A percentile compares a stretch with the other conserved stretches of the same genome.
Conservation (phyloP, 2,113 vertebrate genomes). For the Xenopus laevis region DNA sequence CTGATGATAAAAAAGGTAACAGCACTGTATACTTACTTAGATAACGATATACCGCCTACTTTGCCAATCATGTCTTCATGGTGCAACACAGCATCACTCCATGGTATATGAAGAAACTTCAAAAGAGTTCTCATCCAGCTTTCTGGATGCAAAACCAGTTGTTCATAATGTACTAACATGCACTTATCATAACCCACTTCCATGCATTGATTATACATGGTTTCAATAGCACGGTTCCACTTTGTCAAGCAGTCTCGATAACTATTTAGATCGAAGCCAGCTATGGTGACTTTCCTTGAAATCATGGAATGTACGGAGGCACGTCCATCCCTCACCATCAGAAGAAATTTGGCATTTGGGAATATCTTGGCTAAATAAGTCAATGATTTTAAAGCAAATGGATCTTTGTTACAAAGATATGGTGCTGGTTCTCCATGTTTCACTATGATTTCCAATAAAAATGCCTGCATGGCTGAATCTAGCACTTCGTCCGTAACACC, state of each 20-base stretch:
- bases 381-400: conserved; percentile 92
- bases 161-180: conserved; percentile 87
- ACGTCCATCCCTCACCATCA: conserved; percentile 91
- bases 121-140: conserved; percentile 91
- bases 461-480: conserved; percentile 94
- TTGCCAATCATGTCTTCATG: conserved; percentile 97
- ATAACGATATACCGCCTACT: conserved; percentile 91
- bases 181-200: conserved; percentile 82
- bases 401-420: conserved; percentile 95
- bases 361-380: conserved; percentile 92
- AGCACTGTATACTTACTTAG: conserved; percentile 79
- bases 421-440: conserved; percentile 92
- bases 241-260: conserved; percentile 95
- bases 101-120: conserved; percentile 86
- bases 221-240: conserved; percentile 96
- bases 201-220: conserved; percentile 95
- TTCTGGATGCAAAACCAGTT: conserved; percentile 90
- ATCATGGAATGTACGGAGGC: conserved; percentile 97
- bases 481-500: conserved; percentile 93
- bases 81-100: conserved; percentile 89
- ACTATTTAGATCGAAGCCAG: conserved; percentile 92
- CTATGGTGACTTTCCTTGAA: conserved; percentile 93
- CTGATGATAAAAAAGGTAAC: too few relatives aligned
- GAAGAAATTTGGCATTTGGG: conserved; percentile 89
- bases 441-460: conserved; percentile 91